Evolutionary conservation across 2,113 vertebrate genomes (phyloP).

Genomic region (Parotia lawesii): DNA sequence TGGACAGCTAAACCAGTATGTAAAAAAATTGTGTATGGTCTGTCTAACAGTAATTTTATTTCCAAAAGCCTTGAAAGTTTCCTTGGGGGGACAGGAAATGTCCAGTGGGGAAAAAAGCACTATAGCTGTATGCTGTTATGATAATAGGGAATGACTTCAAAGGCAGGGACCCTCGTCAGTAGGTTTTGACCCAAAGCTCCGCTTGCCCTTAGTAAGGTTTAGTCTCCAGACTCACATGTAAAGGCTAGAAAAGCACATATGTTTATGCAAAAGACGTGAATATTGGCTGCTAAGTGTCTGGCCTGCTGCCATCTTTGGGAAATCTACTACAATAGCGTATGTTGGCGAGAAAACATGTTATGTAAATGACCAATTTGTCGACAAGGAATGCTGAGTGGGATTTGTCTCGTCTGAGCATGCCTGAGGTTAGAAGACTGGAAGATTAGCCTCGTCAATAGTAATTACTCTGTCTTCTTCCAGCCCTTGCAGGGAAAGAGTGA

Average conservation of each 20-base stretch:
- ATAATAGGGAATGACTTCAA: slow-evolving; percentile 9
- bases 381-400: background rate
- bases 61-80: background rate
- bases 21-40: background rate
- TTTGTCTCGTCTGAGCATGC: background rate
- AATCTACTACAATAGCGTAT: background rate
- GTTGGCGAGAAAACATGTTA: background rate
- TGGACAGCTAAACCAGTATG: background rate
- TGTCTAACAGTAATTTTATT: slow-evolving; percentile 5
- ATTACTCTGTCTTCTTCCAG: background rate
- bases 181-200: background rate
- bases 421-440: background rate
- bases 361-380: background rate
- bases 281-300: background rate
- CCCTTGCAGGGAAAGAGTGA: background rate
- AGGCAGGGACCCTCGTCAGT: background rate
- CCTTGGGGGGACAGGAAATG: background rate
- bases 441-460: slow-evolving; percentile 19
- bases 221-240: background rate
- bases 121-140: background rate
- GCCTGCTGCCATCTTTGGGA: slow-evolving; percentile 46
- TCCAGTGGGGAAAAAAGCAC: background rate
- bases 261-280: background rate
- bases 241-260: background rate
- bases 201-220: background rate